Percentiles rank a stretch among this genome's conserved stretches.
Conservation (phyloP, 2,113 vertebrate species). For the Phaethon lepturus region DNA sequence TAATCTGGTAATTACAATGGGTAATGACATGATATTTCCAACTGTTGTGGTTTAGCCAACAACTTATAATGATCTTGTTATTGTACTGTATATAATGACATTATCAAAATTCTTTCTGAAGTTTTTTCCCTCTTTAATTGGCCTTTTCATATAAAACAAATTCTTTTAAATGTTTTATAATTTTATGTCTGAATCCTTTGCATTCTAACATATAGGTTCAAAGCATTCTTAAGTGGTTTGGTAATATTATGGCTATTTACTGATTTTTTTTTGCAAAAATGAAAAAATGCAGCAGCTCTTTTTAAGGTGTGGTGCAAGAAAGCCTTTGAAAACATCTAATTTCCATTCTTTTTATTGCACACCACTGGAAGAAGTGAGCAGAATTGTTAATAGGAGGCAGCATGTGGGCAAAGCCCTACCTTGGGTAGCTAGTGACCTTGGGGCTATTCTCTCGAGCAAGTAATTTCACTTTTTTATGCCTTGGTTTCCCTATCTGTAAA, state of each 20-base stretch:
- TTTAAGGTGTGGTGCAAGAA: conserved; percentile 67
- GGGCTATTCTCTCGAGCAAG: conserved; percentile 26
- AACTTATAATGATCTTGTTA: conserved; percentile 66
- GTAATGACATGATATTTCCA: conserved; percentile 68
- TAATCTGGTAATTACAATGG: conserved; percentile 76
- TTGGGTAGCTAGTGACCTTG: conserved; percentile 53
- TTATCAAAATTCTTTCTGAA: conserved; percentile 67
- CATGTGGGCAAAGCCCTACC: conserved; percentile 48
- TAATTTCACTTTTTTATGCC: conserved; percentile 8
- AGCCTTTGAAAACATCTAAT: conserved; percentile 63
- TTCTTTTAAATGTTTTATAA: conserved; percentile 60
- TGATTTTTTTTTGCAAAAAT: conserved; percentile 34
- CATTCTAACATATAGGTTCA: conserved; percentile 55
- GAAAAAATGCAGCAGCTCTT: conserved; percentile 65
- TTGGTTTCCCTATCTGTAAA: conserved; percentile 4
- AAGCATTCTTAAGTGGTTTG: conserved; percentile 41
- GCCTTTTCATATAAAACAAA: conserved; percentile 47
- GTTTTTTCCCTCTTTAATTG: conserved; percentile 63
- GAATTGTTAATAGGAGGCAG: conserved; percentile 58
- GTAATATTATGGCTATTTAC: conserved; percentile 63
- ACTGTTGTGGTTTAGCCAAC: neutral
- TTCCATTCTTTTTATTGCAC: conserved; percentile 73
- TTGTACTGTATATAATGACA: conserved; percentile 67
- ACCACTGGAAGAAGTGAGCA: conserved; percentile 56
- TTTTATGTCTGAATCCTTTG: conserved; percentile 27